Conservation (phyloP, 2,888 invertebrate genomes). For the Cabera pusaria region DNA sequence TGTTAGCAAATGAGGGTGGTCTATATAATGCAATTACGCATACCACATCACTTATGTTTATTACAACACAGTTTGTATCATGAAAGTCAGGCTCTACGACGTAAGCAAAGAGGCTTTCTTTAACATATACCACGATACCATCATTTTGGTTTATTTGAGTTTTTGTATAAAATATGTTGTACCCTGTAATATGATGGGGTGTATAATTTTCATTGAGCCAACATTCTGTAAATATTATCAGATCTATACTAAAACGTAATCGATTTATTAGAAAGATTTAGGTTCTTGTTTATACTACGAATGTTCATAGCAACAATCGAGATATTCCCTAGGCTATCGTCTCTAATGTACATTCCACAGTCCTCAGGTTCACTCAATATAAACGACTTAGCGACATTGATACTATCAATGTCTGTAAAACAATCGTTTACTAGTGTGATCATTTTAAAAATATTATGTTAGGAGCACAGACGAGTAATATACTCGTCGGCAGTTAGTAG, state of each 20-base stretch:
- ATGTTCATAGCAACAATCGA: neutral
- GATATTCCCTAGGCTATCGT: neutral
- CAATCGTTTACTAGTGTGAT: neutral
- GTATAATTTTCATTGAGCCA: too few relatives aligned
- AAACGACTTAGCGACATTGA: neutral
- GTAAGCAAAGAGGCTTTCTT: too few relatives aligned
- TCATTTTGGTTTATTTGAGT: slow-evolving; percentile 2
- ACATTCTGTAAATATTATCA: neutral
- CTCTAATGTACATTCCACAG: too few relatives aligned
- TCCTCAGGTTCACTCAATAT: too few relatives aligned
- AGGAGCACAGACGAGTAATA: neutral
- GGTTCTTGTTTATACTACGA: too few relatives aligned
- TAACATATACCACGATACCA: neutral
- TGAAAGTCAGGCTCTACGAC: neutral
- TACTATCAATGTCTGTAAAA: neutral
- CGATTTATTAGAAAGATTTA: neutral
- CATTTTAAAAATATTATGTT: neutral
- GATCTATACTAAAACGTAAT: neutral
- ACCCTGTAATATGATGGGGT: neutral
- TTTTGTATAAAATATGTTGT: neutral
- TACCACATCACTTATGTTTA: neutral
- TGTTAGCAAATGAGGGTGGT: neutral
- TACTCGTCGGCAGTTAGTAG: too few relatives aligned
- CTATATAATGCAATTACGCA: slow-evolving; percentile 3
- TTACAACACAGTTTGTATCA: slow-evolving; percentile 1